These are phyloP conservation scores for Diarsia dahlii DNA, from an alignment of 2,888 invertebrate species.

Conservation along the genomic window DNA sequence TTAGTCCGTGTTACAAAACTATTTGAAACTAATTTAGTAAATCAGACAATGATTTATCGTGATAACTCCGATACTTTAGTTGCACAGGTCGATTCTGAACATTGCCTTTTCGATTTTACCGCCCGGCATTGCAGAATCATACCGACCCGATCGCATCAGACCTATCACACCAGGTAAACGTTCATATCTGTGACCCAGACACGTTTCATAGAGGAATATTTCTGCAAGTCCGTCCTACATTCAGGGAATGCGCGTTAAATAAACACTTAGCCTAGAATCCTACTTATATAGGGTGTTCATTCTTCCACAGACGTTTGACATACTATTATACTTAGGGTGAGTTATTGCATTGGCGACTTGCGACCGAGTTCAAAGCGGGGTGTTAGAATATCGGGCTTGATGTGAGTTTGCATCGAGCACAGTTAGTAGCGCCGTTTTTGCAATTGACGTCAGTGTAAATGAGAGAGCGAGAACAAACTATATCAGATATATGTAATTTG, in stretches of 20 bases:
- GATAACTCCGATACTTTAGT: too few relatives aligned
- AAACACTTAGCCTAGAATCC: slow-evolving; percentile 27
- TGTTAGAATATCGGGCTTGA: background rate
- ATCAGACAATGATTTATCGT: too few relatives aligned
- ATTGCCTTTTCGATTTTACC: background rate
- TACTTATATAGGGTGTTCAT: background rate
- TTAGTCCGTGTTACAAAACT: too few relatives aligned
- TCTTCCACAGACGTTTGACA: background rate
- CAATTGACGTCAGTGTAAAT: too few relatives aligned
- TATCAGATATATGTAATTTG: too few relatives aligned
- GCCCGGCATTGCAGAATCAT: background rate
- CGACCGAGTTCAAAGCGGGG: background rate
- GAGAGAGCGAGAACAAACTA: too few relatives aligned
- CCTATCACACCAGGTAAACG: background rate
- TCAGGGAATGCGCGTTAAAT: slow-evolving; percentile 14
- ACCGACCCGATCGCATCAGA: background rate
- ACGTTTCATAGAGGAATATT: background rate
- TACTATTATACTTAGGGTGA: background rate
- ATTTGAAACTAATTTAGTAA: too few relatives aligned
- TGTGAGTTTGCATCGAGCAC: too few relatives aligned
- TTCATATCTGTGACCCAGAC: background rate
- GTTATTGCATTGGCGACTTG: background rate
- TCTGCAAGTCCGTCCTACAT: background rate
- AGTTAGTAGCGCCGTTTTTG: too few relatives aligned
- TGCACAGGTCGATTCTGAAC: too few relatives aligned